These are phyloP conservation scores for Latheticus oryzae DNA, from an alignment of 2,888 invertebrate genomes.

Conservation along the genomic window DNA sequence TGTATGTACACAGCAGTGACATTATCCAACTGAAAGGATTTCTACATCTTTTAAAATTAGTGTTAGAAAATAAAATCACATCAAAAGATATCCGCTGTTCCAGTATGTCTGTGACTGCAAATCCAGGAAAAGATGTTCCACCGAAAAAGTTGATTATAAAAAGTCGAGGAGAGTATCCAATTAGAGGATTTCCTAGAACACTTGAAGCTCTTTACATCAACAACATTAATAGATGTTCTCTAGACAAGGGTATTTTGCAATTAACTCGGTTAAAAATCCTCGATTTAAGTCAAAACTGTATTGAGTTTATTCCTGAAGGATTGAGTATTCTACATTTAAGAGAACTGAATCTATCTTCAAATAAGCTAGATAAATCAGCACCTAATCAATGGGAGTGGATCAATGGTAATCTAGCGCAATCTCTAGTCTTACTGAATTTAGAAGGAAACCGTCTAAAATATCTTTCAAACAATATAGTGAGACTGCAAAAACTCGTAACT, in stretches of 20 bases:
- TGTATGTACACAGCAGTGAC: constrained; percentile 81
- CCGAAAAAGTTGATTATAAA: constrained; percentile 71
- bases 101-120: constrained; percentile 64
- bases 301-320: constrained; percentile 77
- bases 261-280: constrained; percentile 74
- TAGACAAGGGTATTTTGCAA: constrained; percentile 77
- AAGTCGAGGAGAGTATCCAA: constrained; percentile 76
- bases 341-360: constrained; percentile 74
- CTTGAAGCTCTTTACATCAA: constrained; percentile 73
- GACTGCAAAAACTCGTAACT: constrained; percentile 71
- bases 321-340: constrained; percentile 74
- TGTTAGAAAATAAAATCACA: constrained; percentile 70
- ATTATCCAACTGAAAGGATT: constrained; percentile 77
- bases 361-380: constrained; percentile 71
- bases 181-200: constrained; percentile 78
- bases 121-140: constrained; percentile 65
- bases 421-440: constrained; percentile 73
- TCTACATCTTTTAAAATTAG: constrained; percentile 73
- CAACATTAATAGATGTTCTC: constrained; percentile 72
- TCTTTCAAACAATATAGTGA: constrained; percentile 74
- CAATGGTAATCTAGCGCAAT: constrained; percentile 67
- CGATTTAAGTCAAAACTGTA: constrained; percentile 78
- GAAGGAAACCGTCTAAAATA: constrained; percentile 70
- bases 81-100: constrained; percentile 61
- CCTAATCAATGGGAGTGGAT: constrained; percentile 77